Evolutionary conservation across 2,888 invertebrate species (phyloP).

Genomic region (Tryphoninae sp.): DNA sequence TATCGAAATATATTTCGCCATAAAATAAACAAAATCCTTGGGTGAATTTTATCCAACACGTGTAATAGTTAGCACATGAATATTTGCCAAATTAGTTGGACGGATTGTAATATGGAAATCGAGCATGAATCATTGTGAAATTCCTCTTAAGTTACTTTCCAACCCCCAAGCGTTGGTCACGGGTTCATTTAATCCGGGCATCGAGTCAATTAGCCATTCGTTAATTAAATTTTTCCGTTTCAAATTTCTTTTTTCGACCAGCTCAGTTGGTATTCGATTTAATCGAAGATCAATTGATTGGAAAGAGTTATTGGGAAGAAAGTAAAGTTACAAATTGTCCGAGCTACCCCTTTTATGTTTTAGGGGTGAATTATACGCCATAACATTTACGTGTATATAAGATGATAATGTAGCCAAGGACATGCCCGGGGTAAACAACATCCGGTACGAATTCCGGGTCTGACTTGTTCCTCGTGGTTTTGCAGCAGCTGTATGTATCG

Average conservation of each 20-base stretch:
- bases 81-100: not conserved
- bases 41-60: slow-evolving; percentile 10
- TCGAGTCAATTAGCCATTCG: too few species aligned
- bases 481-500: slow-evolving; percentile 5
- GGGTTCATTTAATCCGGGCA: not conserved
- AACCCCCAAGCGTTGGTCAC: not conserved
- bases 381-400: not conserved
- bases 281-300: too few species aligned
- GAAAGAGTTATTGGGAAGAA: too few species aligned
- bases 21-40: slow-evolving; percentile 5
- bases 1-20: not conserved
- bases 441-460: slow-evolving; percentile 51
- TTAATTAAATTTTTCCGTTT: too few species aligned
- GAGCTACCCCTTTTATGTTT: not conserved
- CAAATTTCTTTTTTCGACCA: too few species aligned
- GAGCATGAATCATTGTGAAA: not conserved
- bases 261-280: too few species aligned
- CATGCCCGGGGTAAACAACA: slow-evolving; percentile 65
- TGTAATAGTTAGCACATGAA: not conserved
- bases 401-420: slow-evolving; percentile 5
- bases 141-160: not conserved
- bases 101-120: too few species aligned
- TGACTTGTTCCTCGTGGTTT: slow-evolving; percentile 21
- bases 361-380: not conserved
- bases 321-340: not conserved